phyloP scores from a whole-genome alignment of 2,797 vertebrate species.

The Chelmon rostratus region DNA sequence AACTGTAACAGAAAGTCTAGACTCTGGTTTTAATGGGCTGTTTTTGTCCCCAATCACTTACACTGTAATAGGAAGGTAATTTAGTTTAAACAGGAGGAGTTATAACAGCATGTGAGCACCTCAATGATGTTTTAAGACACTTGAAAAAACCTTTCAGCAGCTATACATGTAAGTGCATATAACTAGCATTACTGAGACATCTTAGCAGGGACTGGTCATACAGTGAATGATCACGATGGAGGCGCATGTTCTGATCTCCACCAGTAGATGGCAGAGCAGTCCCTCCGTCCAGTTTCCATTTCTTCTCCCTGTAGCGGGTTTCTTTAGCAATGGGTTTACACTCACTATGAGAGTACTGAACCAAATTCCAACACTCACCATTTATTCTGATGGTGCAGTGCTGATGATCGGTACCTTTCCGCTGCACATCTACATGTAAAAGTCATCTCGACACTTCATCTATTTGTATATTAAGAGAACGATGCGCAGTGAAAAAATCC shows the following conservation, averaged over 20 bases:
- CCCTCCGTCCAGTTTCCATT: not conserved
- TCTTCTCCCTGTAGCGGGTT: rapidly evolving
- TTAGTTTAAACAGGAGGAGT: not conserved
- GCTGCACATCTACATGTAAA: not conserved
- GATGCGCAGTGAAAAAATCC: not conserved
- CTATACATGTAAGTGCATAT: not conserved
- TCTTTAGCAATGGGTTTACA: not conserved
- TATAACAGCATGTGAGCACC: not conserved
- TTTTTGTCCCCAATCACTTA: not conserved
- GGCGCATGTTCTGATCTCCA: not conserved
- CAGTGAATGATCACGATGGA: not conserved
- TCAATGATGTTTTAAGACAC: not conserved
- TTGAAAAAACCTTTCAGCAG: not conserved
- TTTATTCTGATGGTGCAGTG: not conserved
- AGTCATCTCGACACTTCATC: not conserved
- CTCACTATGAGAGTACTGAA: not conserved
- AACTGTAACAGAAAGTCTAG: not conserved
- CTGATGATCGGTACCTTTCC: not conserved
- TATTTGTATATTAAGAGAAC: not conserved
- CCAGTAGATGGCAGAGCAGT: constrained; percentile 33
- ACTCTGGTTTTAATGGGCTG: not conserved
- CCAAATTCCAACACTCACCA: not conserved
- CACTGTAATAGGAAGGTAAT: not conserved
- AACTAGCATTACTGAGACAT: not conserved
- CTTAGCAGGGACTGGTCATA: not conserved